These are phyloP conservation scores for Drosophila kurseongensis DNA, from an alignment of 1,140 invertebrate genomes.

Conservation along the genomic window DNA sequence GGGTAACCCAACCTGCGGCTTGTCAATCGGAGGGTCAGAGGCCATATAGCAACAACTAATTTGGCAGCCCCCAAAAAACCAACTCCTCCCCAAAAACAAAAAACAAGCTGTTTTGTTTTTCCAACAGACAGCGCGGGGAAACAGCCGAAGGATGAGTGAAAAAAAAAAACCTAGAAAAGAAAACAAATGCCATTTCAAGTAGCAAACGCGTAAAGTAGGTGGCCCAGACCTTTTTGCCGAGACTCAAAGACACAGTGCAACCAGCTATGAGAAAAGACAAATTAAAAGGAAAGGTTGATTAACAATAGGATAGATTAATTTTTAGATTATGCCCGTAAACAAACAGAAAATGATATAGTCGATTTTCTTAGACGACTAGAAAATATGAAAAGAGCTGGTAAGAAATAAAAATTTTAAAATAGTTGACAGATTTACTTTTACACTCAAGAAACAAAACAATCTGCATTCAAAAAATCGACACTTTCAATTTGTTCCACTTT, in stretches of 20 bases:
- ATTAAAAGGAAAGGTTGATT: too few relatives aligned
- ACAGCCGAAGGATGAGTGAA: conserved; percentile 31
- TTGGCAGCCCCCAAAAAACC: conserved; percentile 53
- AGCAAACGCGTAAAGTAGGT: conserved; percentile 81
- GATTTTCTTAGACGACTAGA: too few relatives aligned
- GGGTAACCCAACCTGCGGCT: conserved; percentile 76
- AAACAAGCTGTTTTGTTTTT: conserved; percentile 59
- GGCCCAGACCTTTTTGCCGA: conserved; percentile 74
- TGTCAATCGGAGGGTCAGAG: conserved; percentile 71
- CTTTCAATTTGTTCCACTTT: too few relatives aligned
- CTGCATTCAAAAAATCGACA: too few relatives aligned
- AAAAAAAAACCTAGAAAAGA: conserved; percentile 57
- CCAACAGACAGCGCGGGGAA: conserved; percentile 51
- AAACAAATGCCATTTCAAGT: conserved; percentile 82
- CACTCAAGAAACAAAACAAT: too few relatives aligned
- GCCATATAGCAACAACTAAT: conserved; percentile 74
- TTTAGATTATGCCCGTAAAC: too few relatives aligned
- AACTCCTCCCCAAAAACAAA: neutral
- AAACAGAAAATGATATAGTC: too few relatives aligned
- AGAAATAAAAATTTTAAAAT: too few relatives aligned
- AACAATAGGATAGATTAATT: too few relatives aligned
- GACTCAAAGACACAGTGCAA: conserved; percentile 45
- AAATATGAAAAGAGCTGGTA: too few relatives aligned
- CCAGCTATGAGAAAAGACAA: neutral
- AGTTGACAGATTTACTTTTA: too few relatives aligned